These are phyloP conservation scores for Capitulum mitella DNA, from an alignment of 2,888 invertebrate genomes.

Conservation along the genomic window DNA sequence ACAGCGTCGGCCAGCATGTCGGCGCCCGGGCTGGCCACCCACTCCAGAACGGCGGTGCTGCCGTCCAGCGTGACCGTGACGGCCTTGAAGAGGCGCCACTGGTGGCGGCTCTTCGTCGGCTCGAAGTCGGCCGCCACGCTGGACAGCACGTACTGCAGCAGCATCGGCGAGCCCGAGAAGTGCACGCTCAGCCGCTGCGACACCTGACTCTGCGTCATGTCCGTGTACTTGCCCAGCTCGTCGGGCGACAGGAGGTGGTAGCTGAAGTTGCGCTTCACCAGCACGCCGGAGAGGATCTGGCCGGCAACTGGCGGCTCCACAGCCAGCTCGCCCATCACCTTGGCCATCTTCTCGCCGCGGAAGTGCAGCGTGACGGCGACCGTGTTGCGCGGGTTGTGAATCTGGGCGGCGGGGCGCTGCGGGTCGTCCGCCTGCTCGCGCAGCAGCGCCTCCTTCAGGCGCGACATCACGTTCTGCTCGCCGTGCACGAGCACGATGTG, in stretches of 20 bases:
- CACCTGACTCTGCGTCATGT: conserved; percentile 86
- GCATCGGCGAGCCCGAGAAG: conserved; percentile 65
- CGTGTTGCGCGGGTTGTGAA: conserved; percentile 95
- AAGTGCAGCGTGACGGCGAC: conserved; percentile 88
- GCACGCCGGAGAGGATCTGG: conserved; percentile 75
- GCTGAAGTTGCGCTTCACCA: conserved; percentile 96
- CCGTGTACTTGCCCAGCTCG: conserved; percentile 93
- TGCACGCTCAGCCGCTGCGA: conserved; percentile 86
- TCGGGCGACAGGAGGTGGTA: conserved; percentile 87
- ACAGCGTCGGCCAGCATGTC: conserved; percentile 98
- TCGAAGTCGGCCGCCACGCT: conserved; percentile 71
- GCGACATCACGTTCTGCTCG: conserved; percentile 97
- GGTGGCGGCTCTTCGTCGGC: conserved; percentile 51
- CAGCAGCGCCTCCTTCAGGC: conserved; percentile 86
- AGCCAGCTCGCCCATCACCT: conserved; percentile 88
- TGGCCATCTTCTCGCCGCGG: conserved; percentile 95
- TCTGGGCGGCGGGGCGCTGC: conserved; percentile 59
- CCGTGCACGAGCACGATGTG: conserved; percentile 97
- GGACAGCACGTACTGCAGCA: conserved; percentile 65
- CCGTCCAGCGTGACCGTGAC: conserved; percentile 69
- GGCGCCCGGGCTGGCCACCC: conserved; percentile 88
- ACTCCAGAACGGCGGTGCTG: conserved; percentile 49
- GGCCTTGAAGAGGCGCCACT: conserved; percentile 63
- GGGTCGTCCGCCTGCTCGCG: conserved; percentile 86
- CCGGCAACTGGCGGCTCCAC: conserved; percentile 70